Conservation (phyloP, 2,113 vertebrate genomes). For the Atractosteus spatula region DNA sequence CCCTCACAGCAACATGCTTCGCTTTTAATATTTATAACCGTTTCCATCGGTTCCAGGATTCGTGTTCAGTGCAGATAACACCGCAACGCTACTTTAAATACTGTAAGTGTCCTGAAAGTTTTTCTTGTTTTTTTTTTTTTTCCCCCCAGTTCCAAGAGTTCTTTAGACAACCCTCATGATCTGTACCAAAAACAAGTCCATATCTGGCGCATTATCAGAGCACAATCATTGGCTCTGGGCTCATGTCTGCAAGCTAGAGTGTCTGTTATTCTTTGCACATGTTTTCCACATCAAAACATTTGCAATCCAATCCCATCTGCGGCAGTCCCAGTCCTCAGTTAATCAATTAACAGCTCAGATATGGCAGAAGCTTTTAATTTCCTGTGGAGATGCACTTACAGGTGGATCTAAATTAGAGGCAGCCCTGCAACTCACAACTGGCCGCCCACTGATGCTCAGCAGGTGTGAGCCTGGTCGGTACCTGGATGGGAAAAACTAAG, state of each 20-base stretch:
- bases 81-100: conserved; percentile 19
- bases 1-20: conserved; percentile 16
- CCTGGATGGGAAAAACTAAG: too few relatives aligned
- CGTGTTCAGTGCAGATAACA: conserved; percentile 58
- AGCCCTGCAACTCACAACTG: too few relatives aligned
- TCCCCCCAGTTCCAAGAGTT: conserved; percentile 26
- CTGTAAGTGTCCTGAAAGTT: conserved; percentile 30
- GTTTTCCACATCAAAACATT: conserved; percentile 38
- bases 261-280: conserved; percentile 33
- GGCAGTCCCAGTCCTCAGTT: conserved; percentile 43
- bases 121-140: conserved; percentile 46
- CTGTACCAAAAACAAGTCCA: conserved; percentile 41
- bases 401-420: too few relatives aligned
- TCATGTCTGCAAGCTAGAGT: conserved; percentile 44
- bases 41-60: conserved; percentile 32
- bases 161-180: conserved; percentile 19
- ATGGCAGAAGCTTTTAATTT: not conserved
- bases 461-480: too few relatives aligned
- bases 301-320: conserved; percentile 50
- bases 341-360: conserved; percentile 31
- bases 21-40: conserved; percentile 28
- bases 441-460: too few relatives aligned
- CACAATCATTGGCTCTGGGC: conserved; percentile 51
- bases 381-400: too few relatives aligned
- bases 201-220: conserved; percentile 52